Conservation (phyloP, 2,888 invertebrate genomes). For the Drosophila colorata region DNA sequence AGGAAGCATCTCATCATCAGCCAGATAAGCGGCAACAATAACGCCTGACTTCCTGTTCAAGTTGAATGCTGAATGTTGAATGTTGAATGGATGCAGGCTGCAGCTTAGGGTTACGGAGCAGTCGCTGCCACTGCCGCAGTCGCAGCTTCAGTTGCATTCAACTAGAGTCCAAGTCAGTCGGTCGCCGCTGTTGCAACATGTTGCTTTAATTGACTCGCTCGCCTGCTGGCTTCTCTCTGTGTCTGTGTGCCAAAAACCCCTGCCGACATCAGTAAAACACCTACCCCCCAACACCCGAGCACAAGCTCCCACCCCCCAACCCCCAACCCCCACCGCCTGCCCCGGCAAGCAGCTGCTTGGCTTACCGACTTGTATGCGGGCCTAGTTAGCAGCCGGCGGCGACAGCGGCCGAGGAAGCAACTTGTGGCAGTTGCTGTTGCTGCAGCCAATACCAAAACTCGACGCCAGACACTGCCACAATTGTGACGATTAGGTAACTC, state of each 20-base stretch:
- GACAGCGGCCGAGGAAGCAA: constrained; percentile 60
- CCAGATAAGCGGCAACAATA: constrained; percentile 77
- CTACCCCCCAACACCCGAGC: too few species aligned
- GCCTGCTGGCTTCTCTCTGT: constrained; percentile 12
- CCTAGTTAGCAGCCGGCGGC: constrained; percentile 52
- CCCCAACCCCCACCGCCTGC: too few species aligned
- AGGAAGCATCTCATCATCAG: constrained; percentile 78
- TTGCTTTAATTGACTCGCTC: constrained; percentile 72
- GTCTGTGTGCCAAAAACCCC: constrained; percentile 70
- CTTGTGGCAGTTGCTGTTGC: constrained; percentile 55
- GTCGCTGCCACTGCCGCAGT: too few species aligned
- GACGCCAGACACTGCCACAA: constrained; percentile 46
- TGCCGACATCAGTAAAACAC: constrained; percentile 34
- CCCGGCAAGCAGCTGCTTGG: constrained; percentile 24
- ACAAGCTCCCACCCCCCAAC: too few species aligned
- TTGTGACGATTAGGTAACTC: constrained; percentile 69
- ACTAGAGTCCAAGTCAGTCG: constrained; percentile 76
- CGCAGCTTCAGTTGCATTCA: constrained; percentile 23
- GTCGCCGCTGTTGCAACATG: constrained; percentile 76
- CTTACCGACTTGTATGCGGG: constrained; percentile 25
- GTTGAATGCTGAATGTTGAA: constrained; percentile 69
- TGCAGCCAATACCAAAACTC: constrained; percentile 43
- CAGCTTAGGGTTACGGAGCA: constrained; percentile 19
- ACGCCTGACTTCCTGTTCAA: constrained; percentile 74
- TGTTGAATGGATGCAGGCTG: constrained; percentile 54